Evolutionary conservation across 1,140 invertebrate genomes (phyloP), one percentile per base, ranked within the genome.

Genomic region (Ditylenchus dipsaci): DNA sequence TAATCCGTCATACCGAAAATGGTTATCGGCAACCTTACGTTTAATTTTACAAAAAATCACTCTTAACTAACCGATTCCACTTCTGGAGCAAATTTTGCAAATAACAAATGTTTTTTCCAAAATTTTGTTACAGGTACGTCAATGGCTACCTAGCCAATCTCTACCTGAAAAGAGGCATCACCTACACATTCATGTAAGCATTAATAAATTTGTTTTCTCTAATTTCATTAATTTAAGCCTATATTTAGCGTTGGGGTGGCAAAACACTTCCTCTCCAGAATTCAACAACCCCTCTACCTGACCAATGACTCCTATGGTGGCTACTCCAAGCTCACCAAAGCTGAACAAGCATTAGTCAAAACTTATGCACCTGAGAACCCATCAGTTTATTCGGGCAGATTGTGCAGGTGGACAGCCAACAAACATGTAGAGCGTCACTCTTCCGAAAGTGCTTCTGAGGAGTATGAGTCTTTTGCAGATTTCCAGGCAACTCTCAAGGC

Each of bases 261-360:
- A 85, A 88, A 88, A 95, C 83, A 85, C 90, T 0, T 87, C 90
- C 1, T 85, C 87, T 19, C 89, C 91, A 0, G 91, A 92, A 13
- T 88, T 89, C 71, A 92, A 91, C 82, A 92, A 96, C 86, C 93
- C 7, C 91, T 96, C 84, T 95, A 95, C 84, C 92, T 96, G 72
- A 93, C 92, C 21, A 91, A 95, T 79, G 92, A 94, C 84, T 88
- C 90, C 0, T 87, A 93, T 33, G 93, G 93, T 49, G 92, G 92
- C 0, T 95, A 90, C 82, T 87, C 88, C 67, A 89, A 92, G 83
- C 92, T 94, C 80, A 89, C 88, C 0, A 86, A 89, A 0, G 90
- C 90, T 76, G 92, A 95, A 82, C 89, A 87, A 85, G 85, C 88
- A n/a, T 29, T 13, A 67, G n/a, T 47, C 21, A 29, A 64, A 64